Conservation (phyloP, 2,797 vertebrate genomes). For the Aphelocoma californica region DNA sequence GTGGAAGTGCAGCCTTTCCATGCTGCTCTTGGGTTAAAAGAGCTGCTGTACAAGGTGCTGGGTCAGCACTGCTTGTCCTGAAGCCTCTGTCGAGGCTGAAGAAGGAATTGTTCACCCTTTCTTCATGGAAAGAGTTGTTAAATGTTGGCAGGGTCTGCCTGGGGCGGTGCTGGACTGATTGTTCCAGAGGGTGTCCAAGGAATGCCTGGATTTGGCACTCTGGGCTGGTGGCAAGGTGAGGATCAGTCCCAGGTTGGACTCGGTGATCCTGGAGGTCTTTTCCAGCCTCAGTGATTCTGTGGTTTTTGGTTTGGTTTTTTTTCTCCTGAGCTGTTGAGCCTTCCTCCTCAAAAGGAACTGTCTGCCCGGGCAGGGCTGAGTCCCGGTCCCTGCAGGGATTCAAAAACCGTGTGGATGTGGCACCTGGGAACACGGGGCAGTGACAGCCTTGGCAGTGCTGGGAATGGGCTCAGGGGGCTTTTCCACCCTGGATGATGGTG, state of each 20-base stretch:
- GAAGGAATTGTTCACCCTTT: not conserved
- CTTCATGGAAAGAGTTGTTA: rapidly evolving
- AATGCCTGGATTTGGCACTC: not conserved
- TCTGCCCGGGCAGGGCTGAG: not conserved
- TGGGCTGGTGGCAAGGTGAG: not conserved
- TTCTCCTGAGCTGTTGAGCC: not conserved
- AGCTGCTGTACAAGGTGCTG: not conserved
- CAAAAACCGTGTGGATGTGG: not conserved
- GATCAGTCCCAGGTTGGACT: too few relatives aligned
- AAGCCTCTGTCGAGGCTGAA: not conserved
- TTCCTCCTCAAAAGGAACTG: rapidly evolving
- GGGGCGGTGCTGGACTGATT: not conserved
- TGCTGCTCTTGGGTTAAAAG: not conserved
- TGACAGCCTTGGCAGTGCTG: not conserved
- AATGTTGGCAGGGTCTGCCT: rapidly evolving
- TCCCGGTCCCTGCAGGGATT: rapidly evolving
- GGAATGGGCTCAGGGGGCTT: not conserved
- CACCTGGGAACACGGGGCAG: not conserved
- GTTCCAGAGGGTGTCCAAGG: not conserved
- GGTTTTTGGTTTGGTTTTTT: too few relatives aligned
- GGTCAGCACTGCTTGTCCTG: not conserved
- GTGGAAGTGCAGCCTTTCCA: rapidly evolving
- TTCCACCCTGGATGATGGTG: rapidly evolving
- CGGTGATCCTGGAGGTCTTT: not conserved
- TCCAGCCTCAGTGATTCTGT: rapidly evolving